Conservation (phyloP, 2,888 invertebrate genomes). For the Andrena camellia region DNA sequence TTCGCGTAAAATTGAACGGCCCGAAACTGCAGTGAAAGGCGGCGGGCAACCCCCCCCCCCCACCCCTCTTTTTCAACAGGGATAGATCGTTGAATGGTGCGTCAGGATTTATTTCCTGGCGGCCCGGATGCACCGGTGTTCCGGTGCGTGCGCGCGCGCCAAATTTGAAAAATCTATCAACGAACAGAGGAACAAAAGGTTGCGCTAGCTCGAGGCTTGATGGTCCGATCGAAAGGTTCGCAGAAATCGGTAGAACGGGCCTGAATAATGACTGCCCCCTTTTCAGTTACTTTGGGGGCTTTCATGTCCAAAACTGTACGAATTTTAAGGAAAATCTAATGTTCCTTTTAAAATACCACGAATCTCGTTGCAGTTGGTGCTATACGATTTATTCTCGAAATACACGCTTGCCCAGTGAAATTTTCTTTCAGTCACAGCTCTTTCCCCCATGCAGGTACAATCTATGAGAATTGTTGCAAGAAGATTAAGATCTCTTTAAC, state of each 20-base stretch:
- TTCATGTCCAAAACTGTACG: no score
- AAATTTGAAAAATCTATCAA: slow-evolving; percentile 60
- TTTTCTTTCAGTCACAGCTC: no score
- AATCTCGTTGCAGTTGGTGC: no score
- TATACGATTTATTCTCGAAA: no score
- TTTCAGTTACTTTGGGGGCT: no score
- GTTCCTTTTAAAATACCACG: no score
- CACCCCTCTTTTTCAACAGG: slow-evolving; percentile 2
- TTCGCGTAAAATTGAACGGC: slow-evolving; percentile 12
- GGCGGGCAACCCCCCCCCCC: slow-evolving; percentile 10
- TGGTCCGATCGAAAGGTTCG: not conserved
- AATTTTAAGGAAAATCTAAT: no score
- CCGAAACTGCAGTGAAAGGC: slow-evolving; percentile 20
- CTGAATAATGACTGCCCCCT: no score
- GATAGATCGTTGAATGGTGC: slow-evolving; percentile 24
- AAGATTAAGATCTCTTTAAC: slow-evolving; percentile 15
- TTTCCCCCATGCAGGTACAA: no score
- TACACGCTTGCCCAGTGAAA: no score
- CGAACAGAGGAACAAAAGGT: slow-evolving; percentile 43
- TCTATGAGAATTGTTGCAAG: no score
- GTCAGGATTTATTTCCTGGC: slow-evolving; percentile 40
- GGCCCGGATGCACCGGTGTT: slow-evolving; percentile 16
- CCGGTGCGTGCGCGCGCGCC: slow-evolving; percentile 16
- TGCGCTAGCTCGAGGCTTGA: not conserved
- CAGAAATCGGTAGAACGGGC: no score